Base-by-base conservation (phyloP, 1,140 invertebrate species). In the Tetramorium parvispinum region DNA sequence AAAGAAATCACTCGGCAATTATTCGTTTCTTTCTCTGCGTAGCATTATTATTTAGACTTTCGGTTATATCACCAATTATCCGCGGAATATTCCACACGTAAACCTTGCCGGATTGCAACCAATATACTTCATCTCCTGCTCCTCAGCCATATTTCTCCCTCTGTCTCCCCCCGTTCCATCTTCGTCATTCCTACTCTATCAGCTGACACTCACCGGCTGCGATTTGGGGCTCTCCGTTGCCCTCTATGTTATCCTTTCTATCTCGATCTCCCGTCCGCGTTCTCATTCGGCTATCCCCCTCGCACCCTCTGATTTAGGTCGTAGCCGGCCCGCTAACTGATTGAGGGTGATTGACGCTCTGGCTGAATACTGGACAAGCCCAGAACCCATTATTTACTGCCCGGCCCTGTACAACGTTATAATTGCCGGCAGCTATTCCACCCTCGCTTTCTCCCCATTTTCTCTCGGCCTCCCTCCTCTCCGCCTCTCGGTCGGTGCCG, bases 261-360 rank as follows among this genome's bases (percentile, higher is more conserved):
- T 85, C 63, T 87, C 78, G 73, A 85, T 78, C 68, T 83, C 79
- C 57, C 83, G 68, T 46, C 49, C 85, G 37, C 87, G 70, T 71
- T 75, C 82, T 88, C 83, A 81, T 70, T 78, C 87, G 66, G 86
- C 87, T 81, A 53, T 86, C 81, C 75, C 85, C 88, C 89, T 83
- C 83, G 77, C 91, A 91, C 91, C 89, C 92, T 92, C 92, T 93
- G 93, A 94, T 94, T 94, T 93, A 93, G 93, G 89, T 92, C 92
- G 89, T 92, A 93, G 91, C n/a, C 78, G 88, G 87, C 79, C 88
- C 88, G 92, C 91, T 94, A 94, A 94, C 93, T 94, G 94, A 95
- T 95, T 93, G 93, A 94, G 91, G 92, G 92, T 95, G 94, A 95
- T 94, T 94, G 94, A 94, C 93, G 93, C 92, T 94, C 92, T 91